These are phyloP conservation scores for Bufo gargarizans DNA, from an alignment of 2,113 vertebrate species.

Conservation along the genomic window DNA sequence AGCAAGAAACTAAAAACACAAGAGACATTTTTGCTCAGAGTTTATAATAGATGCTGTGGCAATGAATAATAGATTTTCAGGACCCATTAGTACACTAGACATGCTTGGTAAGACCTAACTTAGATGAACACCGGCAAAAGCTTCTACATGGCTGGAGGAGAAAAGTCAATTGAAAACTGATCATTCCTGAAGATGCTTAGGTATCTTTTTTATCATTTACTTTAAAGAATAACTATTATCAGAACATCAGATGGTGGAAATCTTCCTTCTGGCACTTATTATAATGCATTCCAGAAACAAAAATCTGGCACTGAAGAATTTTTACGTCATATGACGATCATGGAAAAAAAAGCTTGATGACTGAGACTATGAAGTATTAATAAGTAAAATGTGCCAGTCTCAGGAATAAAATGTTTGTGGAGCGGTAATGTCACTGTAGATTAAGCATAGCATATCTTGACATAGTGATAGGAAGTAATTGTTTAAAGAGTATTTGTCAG, in stretches of 20 bases:
- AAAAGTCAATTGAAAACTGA: constrained; percentile 63
- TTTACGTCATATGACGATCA: constrained; percentile 33
- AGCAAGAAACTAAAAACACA: constrained; percentile 61
- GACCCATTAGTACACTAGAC: constrained; percentile 68
- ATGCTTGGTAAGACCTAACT: constrained; percentile 64
- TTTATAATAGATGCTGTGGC: constrained; percentile 62
- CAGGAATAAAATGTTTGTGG: constrained; percentile 38
- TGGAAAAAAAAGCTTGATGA: constrained; percentile 6
- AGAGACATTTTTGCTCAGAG: constrained; percentile 60
- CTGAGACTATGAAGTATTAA: constrained; percentile 45
- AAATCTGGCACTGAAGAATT: constrained; percentile 18
- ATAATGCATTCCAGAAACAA: constrained; percentile 36
- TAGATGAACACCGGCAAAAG: constrained; percentile 56
- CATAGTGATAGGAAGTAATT: not conserved
- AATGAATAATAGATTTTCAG: constrained; percentile 75
- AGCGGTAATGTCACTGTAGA: constrained; percentile 17
- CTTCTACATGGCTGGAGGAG: constrained; percentile 64
- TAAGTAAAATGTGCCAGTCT: constrained; percentile 21
- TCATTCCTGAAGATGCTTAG: constrained; percentile 61
- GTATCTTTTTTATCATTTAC: constrained; percentile 59
- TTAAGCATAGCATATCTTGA: constrained; percentile 27
- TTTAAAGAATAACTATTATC: constrained; percentile 33
- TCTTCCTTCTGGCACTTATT: constrained; percentile 24
- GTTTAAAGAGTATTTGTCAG: not conserved
- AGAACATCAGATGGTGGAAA: constrained; percentile 45